Percentiles rank a stretch among this genome's conserved stretches.
These are phyloP conservation scores for Semicossyphus pulcher DNA, from an alignment of 2,113 vertebrate species.

Conservation along the genomic window DNA sequence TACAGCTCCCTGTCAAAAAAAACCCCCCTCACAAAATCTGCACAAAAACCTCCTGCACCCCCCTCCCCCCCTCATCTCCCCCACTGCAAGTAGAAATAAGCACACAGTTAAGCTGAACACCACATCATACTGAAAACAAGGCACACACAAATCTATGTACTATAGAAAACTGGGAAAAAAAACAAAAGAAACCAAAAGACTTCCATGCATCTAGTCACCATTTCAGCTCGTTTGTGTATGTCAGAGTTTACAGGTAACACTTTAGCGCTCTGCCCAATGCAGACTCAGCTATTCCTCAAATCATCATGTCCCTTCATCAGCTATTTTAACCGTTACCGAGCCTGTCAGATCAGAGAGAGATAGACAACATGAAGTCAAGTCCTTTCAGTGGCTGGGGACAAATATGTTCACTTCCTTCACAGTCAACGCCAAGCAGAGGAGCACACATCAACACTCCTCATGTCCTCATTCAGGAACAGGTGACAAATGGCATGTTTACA, in stretches of 20 bases:
- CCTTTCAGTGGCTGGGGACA: conserved; percentile 68
- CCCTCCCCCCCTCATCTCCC: conserved; percentile 86
- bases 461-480: conserved; percentile 61
- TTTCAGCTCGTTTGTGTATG: conserved; percentile 93
- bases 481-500: conserved; percentile 52
- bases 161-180: conserved; percentile 75
- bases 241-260: conserved; percentile 98
- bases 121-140: conserved; percentile 97
- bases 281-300: conserved; percentile 99
- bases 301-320: conserved; percentile 87
- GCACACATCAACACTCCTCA: conserved; percentile 70
- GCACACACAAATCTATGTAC: conserved; percentile 81
- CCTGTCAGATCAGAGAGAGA: conserved; percentile 99
- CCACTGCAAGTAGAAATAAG: conserved; percentile 92
- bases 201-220: conserved; percentile 99
- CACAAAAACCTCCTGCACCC: conserved; percentile 84
- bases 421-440: conserved; percentile 65
- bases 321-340: conserved; percentile 98
- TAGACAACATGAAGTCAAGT: conserved; percentile 95
- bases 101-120: conserved; percentile 99
- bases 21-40: conserved; percentile 64
- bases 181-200: conserved; percentile 79
- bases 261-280: conserved; percentile 91
- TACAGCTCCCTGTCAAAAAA: conserved; percentile 83
- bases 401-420: conserved; percentile 75